Base-by-base conservation (phyloP, 2,888 invertebrate genomes). In the Phalera bucephala region DNA sequence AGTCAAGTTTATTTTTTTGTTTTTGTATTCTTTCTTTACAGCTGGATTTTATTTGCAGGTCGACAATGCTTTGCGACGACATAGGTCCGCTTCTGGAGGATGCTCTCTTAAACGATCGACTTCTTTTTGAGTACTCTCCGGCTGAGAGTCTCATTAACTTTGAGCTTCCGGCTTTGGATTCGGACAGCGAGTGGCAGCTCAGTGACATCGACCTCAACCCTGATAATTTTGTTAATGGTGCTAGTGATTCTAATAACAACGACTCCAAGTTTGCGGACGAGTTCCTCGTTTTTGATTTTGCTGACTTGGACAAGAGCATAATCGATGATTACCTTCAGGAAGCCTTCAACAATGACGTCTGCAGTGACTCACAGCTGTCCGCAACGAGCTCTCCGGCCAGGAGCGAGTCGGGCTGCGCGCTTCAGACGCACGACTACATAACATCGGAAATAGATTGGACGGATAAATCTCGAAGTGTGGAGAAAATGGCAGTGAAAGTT, bases 141-240 rank as follows among this genome's bases (percentile, higher is more conserved):
- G 82, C 77, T 5, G 89, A 88, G 48, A 88, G 83, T 36, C 81
- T 89, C 47, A 80, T 86, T 49, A 87, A 87, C 67, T 87, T 88
- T 52, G 85, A 88, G 52, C 62, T 88, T 23, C 88, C 88, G 11
- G 62, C 72, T 30, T 46, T 80, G 42, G 72, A 63, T 42, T 51
- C 74, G 21, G 84, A 82, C 29, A 64, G 68, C 40, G 79, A 84
- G 44, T 82, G 79, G 80, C 80, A 78, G 46, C 65, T 84, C 45
- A 72, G 78, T 72, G 85, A 87, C 60, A 64, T 85, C 49, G 73
- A 83, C 45, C 68, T 85, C 50, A 73, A 79, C 53, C 78, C 80
- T 72, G 86, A 87, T 56, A 75, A 73, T 57, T 83, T 86, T 43
- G 68, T 80, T 45, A 77, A 72, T 69, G 72, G 74, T 64, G 73